Percentiles rank a stretch among this genome's conserved stretches.
phyloP scores from a whole-genome alignment of 2,113 vertebrate genomes.

The Gnathonemus echidnorhynchus region DNA sequence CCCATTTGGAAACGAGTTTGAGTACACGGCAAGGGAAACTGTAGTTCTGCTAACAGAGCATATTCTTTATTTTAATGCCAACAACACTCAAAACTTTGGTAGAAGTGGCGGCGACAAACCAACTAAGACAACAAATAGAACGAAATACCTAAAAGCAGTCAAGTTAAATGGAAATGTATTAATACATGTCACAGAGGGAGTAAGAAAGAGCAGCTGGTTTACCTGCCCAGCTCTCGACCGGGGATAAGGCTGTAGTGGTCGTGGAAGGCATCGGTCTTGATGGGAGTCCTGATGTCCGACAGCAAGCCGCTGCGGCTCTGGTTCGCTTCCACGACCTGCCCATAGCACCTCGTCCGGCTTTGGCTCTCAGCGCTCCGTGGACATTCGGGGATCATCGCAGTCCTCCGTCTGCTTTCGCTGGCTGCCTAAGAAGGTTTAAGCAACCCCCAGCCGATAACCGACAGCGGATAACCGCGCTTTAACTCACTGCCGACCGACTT shows the following conservation, averaged over 20 bases:
- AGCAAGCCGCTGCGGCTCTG: constrained; percentile 48
- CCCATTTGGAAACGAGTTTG: not conserved
- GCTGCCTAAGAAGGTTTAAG: not conserved
- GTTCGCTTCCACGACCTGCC: constrained; percentile 31
- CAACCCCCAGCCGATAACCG: not conserved
- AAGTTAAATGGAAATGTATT: not conserved
- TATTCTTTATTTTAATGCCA: not conserved
- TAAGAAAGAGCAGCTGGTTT: not conserved
- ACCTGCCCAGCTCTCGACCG: constrained; percentile 58
- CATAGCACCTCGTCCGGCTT: constrained; percentile 28
- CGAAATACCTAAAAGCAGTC: not conserved
- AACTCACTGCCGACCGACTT: not conserved
- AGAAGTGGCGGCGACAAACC: not conserved
- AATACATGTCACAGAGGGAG: not conserved
- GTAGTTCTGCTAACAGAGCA: not conserved
- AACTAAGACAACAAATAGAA: not conserved
- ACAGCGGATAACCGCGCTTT: not conserved
- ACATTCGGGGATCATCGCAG: constrained; percentile 55
- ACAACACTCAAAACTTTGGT: not conserved
- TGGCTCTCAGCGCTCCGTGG: constrained; percentile 39
- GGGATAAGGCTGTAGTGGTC: constrained; percentile 58
- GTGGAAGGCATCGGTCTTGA: constrained; percentile 49
- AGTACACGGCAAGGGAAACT: not conserved
- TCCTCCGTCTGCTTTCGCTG: not conserved
- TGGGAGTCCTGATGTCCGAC: constrained; percentile 44